Evolutionary conservation across 2,113 vertebrate species (phyloP), one percentile per base, ranked within the genome.

Genomic region (Phrynosoma platyrhinos): DNA sequence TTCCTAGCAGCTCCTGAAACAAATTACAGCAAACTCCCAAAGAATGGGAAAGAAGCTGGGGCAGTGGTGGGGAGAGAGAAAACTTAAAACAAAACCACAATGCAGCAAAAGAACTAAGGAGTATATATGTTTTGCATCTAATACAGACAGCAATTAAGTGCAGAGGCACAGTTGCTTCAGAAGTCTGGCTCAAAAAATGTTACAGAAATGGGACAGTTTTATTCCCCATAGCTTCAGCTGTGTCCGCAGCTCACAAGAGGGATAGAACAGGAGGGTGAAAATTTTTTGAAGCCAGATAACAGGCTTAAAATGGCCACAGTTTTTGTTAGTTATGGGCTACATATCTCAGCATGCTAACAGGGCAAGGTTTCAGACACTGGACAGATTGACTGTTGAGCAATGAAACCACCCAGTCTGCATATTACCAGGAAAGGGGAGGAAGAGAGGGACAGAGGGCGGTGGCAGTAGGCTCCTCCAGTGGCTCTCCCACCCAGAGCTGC

Each of bases 61-160:
- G 68, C 30, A 30, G 10, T 9, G 36, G 36, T 42, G 25, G 69
- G n/a, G 69, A 12, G 62, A 16, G 9, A 8, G 2, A 27, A 16
- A 6, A 69, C 2, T 52, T 68, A 36, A 76, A 85, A 85, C 55
- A 13, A 52, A 62, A 85, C 13, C 58, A 85, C 9, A 36, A 72
- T 30, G 47, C 52, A 80, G 52, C 32, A 87, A 82, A 81, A 74
- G 5, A 72, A 87, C 20, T 9, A 62, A 58, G 69, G 68, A 84
- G 32, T 30, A 12, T n/a, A 25, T 32, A n/a, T 58, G 53, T 12
- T 36, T 42, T 87, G 20, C 30, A 53, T 27, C 23, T 66, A 52
- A 64, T 58, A 23, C 40, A 20, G 32, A 83, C 52, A 4, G 30
- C 18, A 85, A 81, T 36, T 36, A 16, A 87, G n/a, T 79, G 64